Conservation (phyloP, 2,888 invertebrate genomes). For the Octonoba sinensis region DNA sequence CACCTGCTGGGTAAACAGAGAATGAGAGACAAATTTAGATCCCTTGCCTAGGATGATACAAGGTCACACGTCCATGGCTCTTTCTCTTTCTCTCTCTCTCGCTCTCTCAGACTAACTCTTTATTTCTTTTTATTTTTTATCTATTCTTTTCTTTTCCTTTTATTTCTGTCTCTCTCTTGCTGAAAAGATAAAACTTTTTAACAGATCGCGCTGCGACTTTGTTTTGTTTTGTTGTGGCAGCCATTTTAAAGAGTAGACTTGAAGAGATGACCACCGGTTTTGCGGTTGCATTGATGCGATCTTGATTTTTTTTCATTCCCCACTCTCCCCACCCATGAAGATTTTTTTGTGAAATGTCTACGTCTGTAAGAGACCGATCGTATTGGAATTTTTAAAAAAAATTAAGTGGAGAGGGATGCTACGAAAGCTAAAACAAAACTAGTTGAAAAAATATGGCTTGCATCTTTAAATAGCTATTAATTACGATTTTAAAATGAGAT, state of each 20-base stretch:
- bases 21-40: constrained; percentile 64
- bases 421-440: too few relatives aligned
- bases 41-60: constrained; percentile 60
- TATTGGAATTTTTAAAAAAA: too few relatives aligned
- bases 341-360: too few relatives aligned
- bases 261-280: constrained; percentile 26
- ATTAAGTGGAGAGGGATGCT: too few relatives aligned
- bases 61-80: constrained; percentile 48
- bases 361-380: too few relatives aligned
- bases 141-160: constrained; percentile 27
- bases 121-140: constrained; percentile 16
- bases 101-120: constrained; percentile 20
- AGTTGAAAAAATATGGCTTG: too few relatives aligned
- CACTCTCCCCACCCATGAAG: neutral
- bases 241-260: constrained; percentile 17
- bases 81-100: constrained; percentile 50
- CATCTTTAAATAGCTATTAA: too few relatives aligned
- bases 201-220: constrained; percentile 60
- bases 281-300: neutral
- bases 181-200: constrained; percentile 56
- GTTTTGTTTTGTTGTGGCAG: constrained; percentile 39
- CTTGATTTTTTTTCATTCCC: neutral
- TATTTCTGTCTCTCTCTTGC: constrained; percentile 42
- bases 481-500: too few relatives aligned
- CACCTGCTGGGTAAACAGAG: constrained; percentile 65